These are phyloP conservation scores for Aptenodytes forsteri DNA, from an alignment of 2,113 vertebrate species.

Conservation along the genomic window DNA sequence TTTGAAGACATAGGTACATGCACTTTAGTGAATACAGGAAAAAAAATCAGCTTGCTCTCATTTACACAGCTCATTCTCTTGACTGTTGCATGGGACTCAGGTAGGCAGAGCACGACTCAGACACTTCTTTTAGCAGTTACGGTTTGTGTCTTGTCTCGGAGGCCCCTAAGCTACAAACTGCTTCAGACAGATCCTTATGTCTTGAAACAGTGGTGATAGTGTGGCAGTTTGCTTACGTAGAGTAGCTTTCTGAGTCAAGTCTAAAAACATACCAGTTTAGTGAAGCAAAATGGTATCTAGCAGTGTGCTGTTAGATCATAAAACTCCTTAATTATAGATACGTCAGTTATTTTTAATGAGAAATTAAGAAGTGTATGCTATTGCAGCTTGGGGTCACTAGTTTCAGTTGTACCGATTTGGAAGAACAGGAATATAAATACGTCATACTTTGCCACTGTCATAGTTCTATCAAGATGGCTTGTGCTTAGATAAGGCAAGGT, in stretches of 20 bases:
- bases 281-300: neutral
- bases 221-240: neutral
- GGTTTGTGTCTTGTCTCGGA: neutral
- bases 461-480: neutral
- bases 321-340: neutral
- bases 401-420: neutral
- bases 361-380: neutral
- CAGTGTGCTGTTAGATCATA: neutral
- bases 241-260: neutral
- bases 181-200: neutral
- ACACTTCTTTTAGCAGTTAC: neutral
- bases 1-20: neutral
- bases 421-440: neutral
- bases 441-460: neutral
- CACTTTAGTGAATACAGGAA: neutral
- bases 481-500: neutral
- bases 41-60: neutral
- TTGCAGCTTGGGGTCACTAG: neutral
- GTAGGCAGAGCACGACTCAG: neutral
- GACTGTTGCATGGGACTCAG: neutral
- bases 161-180: neutral
- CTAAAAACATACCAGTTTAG: neutral
- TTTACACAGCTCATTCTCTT: neutral
- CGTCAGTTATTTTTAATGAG: neutral
- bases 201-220: neutral